Evolutionary conservation across 2,888 invertebrate species (phyloP).

Genomic region (Standfussiana lucernea): DNA sequence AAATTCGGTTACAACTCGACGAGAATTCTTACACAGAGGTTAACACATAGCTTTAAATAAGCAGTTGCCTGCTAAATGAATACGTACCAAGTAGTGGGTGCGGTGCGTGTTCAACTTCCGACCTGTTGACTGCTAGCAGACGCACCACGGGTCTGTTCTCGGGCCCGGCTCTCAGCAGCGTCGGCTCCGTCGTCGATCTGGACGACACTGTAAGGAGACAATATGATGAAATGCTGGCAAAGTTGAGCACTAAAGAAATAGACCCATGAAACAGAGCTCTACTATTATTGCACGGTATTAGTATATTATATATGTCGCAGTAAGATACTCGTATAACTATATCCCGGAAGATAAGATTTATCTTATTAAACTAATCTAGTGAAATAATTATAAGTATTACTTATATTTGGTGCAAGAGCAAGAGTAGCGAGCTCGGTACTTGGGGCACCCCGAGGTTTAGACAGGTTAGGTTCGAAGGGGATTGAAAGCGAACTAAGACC

Average conservation of each 20-base stretch:
- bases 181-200: slow-evolving; percentile 77
- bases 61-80: not conserved
- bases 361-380: too few relatives aligned
- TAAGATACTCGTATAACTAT: too few relatives aligned
- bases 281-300: not conserved
- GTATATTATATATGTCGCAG: not conserved
- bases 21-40: not conserved
- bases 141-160: slow-evolving; percentile 80
- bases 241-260: not conserved
- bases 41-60: not conserved
- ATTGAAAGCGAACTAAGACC: too few relatives aligned
- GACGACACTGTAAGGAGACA: slow-evolving; percentile 76
- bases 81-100: slow-evolving; percentile 79
- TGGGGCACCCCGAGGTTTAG: too few relatives aligned
- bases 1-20: not conserved
- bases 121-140: slow-evolving; percentile 82
- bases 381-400: too few relatives aligned
- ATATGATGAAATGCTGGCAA: not conserved
- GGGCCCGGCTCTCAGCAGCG: slow-evolving; percentile 70
- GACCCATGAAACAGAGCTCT: not conserved
- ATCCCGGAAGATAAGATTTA: too few relatives aligned
- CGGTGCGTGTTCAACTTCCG: slow-evolving; percentile 79
- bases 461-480: too few relatives aligned
- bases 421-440: too few relatives aligned
- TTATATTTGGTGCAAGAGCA: too few relatives aligned